Evolutionary conservation across 2,113 vertebrate species (phyloP).

Genomic region (Empidonax alnorum): DNA sequence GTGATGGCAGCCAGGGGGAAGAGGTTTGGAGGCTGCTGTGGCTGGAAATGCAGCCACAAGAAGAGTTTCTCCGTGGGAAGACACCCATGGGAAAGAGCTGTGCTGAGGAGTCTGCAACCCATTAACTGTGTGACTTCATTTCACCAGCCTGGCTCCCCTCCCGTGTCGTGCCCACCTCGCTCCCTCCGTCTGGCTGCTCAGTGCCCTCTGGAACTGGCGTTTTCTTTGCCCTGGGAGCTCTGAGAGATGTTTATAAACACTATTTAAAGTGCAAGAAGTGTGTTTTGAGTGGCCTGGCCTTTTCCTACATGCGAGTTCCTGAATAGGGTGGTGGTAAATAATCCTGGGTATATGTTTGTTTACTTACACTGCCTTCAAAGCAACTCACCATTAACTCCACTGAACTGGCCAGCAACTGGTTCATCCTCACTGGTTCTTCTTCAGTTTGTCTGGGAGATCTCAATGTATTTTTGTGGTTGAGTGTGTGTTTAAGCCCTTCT

Average conservation of each 20-base stretch:
- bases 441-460: neutral
- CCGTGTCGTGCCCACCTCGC: accelerated
- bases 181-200: neutral
- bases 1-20: neutral
- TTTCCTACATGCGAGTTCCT: neutral
- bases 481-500: neutral
- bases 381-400: neutral
- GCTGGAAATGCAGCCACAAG: neutral
- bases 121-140: neutral
- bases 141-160: neutral
- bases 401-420: neutral
- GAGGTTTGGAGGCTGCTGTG: neutral
- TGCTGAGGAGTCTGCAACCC: neutral
- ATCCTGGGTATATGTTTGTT: neutral
- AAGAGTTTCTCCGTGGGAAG: neutral
- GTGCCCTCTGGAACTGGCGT: neutral
- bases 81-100: neutral
- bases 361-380: neutral
- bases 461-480: neutral
- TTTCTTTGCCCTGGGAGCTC: neutral
- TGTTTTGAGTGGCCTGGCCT: neutral
- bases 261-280: neutral
- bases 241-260: neutral
- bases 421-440: neutral
- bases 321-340: neutral